A percentile compares a stretch with the other conserved stretches of the same genome.
Evolutionary conservation across 2,113 vertebrate genomes (phyloP).

Genomic region (Psittacula cyanocephala): DNA sequence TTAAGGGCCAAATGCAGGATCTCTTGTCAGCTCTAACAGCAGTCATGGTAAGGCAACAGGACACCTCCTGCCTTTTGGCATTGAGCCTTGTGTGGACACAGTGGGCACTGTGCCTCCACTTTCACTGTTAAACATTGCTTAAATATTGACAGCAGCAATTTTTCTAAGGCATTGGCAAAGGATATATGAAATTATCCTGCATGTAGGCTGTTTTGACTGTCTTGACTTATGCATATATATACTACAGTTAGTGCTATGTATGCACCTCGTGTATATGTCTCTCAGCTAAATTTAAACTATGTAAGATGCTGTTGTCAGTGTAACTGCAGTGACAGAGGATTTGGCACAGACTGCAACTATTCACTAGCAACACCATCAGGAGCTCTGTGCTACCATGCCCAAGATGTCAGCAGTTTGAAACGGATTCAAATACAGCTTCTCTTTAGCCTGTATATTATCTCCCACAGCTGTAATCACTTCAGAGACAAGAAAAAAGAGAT

Average conservation of each 20-base stretch:
- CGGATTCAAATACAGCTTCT: neutral
- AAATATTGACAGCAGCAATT: neutral
- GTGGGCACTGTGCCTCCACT: neutral
- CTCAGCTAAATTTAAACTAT: neutral
- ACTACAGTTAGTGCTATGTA: neutral
- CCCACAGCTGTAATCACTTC: neutral
- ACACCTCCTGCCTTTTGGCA: neutral
- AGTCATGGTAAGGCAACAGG: neutral
- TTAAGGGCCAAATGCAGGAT: neutral
- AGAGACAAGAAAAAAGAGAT: neutral
- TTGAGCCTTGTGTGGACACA: neutral
- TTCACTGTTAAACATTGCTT: neutral
- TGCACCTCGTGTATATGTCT: neutral
- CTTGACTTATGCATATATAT: rapidly evolving
- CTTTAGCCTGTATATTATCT: neutral
- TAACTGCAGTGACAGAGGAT: neutral
- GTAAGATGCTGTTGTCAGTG: neutral
- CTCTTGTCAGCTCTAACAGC: neutral
- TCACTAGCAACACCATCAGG: neutral
- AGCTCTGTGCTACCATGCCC: neutral
- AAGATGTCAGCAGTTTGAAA: neutral
- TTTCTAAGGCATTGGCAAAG: neutral
- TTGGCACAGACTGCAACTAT: neutral
- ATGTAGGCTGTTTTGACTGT: neutral
- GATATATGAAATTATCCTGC: neutral